These are phyloP conservation scores for Prunella fulvescens DNA, from an alignment of 2,113 vertebrate genomes.

Conservation along the genomic window DNA sequence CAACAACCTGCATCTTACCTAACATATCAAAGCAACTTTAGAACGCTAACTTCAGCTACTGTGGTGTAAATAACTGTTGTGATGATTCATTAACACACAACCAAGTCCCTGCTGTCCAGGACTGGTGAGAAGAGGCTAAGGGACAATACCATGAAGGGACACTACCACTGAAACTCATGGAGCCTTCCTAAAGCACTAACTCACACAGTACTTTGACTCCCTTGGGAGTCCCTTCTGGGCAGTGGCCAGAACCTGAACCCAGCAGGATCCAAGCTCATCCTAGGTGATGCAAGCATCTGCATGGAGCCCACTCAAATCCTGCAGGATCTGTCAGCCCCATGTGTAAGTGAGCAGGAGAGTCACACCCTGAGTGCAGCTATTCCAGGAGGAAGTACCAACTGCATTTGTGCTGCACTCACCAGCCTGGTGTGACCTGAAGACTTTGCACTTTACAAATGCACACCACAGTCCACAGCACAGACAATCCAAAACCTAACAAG, in stretches of 20 bases:
- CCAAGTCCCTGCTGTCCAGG: background rate
- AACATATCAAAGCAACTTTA: background rate
- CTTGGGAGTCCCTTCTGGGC: background rate
- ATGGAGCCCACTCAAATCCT: background rate
- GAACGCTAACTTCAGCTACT: background rate
- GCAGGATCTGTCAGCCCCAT: background rate
- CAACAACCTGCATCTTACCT: background rate
- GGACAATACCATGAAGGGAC: background rate
- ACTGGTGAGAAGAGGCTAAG: background rate
- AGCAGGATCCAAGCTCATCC: background rate
- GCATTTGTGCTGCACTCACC: background rate
- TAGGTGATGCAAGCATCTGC: background rate
- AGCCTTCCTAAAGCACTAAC: background rate
- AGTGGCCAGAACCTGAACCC: background rate
- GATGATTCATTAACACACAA: background rate
- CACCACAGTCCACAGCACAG: background rate
- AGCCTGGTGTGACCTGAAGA: background rate
- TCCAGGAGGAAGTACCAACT: background rate
- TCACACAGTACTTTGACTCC: background rate
- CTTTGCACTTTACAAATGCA: background rate
- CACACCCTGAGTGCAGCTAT: accelerated
- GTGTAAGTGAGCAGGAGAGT: background rate
- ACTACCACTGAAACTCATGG: background rate
- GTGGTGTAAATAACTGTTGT: background rate
- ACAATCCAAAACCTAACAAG: background rate